These are phyloP conservation scores for Tylochromis polylepis DNA, from an alignment of 2,113 vertebrate species.

Conservation along the genomic window DNA sequence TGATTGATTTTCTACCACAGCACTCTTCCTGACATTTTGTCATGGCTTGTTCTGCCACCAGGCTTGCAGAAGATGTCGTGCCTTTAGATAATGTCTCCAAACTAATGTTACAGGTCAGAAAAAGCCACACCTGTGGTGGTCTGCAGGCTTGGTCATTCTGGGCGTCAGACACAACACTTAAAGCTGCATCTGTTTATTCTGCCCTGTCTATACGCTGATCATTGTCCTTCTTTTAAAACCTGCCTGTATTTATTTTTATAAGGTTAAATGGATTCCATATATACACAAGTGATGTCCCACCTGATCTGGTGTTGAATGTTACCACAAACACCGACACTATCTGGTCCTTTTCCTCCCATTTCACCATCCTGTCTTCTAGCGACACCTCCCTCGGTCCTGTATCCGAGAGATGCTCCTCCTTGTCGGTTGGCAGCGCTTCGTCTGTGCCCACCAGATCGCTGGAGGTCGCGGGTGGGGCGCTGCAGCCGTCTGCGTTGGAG, in stretches of 20 bases:
- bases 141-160: slow-evolving; percentile 4
- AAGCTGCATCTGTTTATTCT: not conserved
- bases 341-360: slow-evolving; percentile 86
- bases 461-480: slow-evolving; percentile 51
- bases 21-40: not conserved
- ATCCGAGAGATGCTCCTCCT: slow-evolving; percentile 31
- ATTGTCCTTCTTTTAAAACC: not conserved
- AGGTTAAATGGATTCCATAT: not conserved
- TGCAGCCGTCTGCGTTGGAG: slow-evolving; percentile 43
- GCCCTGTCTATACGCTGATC: not conserved
- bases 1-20: not conserved
- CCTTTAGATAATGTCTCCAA: not conserved
- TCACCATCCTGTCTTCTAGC: slow-evolving; percentile 63
- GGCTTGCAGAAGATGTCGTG: not conserved
- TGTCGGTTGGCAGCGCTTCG: slow-evolving; percentile 13
- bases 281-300: slow-evolving; percentile 64
- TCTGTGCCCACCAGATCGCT: slow-evolving; percentile 25
- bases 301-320: slow-evolving; percentile 88
- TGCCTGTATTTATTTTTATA: not conserved
- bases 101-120: slow-evolving; percentile 18
- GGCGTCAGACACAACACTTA: not conserved
- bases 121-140: slow-evolving; percentile 55
- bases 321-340: slow-evolving; percentile 92
- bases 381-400: slow-evolving; percentile 28
- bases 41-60: not conserved